Percentiles rank a stretch among this genome's conserved stretches.
Evolutionary conservation across 2,797 vertebrate genomes (phyloP).

Genomic region (Cottoperca gobio): DNA sequence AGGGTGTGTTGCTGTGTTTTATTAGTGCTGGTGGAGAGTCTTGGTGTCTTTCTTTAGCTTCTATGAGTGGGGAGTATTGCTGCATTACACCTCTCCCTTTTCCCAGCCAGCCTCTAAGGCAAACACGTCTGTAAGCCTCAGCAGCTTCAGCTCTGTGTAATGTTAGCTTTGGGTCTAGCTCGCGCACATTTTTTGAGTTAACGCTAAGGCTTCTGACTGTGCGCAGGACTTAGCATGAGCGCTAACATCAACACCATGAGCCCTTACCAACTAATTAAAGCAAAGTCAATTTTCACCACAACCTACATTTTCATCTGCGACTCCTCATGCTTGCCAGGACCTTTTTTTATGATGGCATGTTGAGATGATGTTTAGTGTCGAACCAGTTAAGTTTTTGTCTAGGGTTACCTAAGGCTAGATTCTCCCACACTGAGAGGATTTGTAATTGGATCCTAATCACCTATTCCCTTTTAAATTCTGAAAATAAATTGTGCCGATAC

Average conservation of each 20-base stretch:
- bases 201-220: slow-evolving; percentile 50
- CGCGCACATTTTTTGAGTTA: slow-evolving; percentile 58
- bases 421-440: slow-evolving; percentile 29
- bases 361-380: slow-evolving; percentile 5
- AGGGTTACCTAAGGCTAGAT: slow-evolving; percentile 17
- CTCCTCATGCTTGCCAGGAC: slow-evolving; percentile 16
- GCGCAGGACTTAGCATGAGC: slow-evolving; percentile 47
- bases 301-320: slow-evolving; percentile 50
- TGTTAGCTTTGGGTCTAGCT: slow-evolving; percentile 67
- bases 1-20: slow-evolving; percentile 11
- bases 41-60: slow-evolving; percentile 36
- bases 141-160: slow-evolving; percentile 62
- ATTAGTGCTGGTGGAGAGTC: not conserved
- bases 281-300: slow-evolving; percentile 43
- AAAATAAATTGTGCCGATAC: not conserved
- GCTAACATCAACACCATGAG: slow-evolving; percentile 61
- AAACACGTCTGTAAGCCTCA: slow-evolving; percentile 62
- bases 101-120: slow-evolving; percentile 47
- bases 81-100: slow-evolving; percentile 41
- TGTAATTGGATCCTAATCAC: slow-evolving; percentile 47
- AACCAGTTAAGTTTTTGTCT: slow-evolving; percentile 20
- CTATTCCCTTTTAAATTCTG: slow-evolving; percentile 12
- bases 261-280: slow-evolving; percentile 53
- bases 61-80: slow-evolving; percentile 34
- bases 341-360: slow-evolving; percentile 8